Conservation (phyloP, 2,113 vertebrate genomes). For the Ciconia boyciana region DNA sequence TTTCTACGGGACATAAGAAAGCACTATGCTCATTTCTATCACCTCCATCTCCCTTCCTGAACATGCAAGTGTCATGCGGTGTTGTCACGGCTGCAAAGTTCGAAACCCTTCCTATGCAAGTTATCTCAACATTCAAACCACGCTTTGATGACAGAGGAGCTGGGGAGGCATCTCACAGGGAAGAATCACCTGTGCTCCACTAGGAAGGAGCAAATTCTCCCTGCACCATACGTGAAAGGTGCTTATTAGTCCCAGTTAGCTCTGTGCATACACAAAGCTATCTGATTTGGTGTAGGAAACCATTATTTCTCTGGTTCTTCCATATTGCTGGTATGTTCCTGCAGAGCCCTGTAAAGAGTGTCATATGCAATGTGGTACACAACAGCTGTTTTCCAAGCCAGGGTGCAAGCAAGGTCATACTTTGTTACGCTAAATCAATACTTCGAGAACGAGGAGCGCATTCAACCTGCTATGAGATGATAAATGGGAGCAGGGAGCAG, state of each 20-base stretch:
- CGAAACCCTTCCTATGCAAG: neutral
- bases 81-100: neutral
- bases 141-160: neutral
- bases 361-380: too few species aligned
- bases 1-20: neutral
- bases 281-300: neutral
- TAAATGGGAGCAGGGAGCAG: neutral
- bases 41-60: neutral
- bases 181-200: neutral
- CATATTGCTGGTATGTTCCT: fast-evolving
- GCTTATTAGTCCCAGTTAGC: neutral
- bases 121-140: neutral
- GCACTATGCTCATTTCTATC: fast-evolving
- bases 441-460: neutral
- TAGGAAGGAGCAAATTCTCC: neutral
- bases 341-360: neutral
- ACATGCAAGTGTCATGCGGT: fast-evolving
- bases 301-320: neutral
- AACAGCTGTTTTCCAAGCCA: neutral
- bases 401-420: neutral
- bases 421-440: neutral
- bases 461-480: neutral
- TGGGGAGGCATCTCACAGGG: neutral
- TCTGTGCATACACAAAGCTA: neutral
- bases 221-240: neutral